Evolutionary conservation across 2,797 vertebrate genomes (phyloP), one percentile per base, ranked within the genome.

Genomic region (Cirrhinus molitorella): DNA sequence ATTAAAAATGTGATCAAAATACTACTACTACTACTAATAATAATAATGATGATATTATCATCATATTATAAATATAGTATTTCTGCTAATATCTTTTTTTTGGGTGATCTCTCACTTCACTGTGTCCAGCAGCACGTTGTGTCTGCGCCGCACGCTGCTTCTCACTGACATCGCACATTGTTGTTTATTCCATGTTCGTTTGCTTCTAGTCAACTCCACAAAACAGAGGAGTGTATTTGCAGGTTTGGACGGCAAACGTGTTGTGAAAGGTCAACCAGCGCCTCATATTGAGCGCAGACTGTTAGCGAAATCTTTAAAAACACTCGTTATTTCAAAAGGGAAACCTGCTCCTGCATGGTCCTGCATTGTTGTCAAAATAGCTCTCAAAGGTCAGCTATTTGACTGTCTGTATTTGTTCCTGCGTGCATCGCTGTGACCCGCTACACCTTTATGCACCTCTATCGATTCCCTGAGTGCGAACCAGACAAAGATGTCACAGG

Each of bases 271-370:
- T 87, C 89, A 88, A 57, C 79, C 85, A 80, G 71, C 85, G 75
- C 85, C 85, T 85, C 66, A 70, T 88, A 88, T 88, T 86, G 89
- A 90, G 76, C 59, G 80, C 59, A 70, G 68, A 78, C 87, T 82
- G 84, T 87, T 84, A 71, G 84, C 31, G 81, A 88, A 88, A 89
- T 89, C 88, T 89, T 90, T 89, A 85, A 82, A 88, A 85, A 85
- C 81, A 49, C 68, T 76, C 70, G 80, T 73, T 83, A 87, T 86
- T 89, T 88, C 73, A 83, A 88, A 86, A 85, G 77, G 79, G 83
- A 83, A 66, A 79, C 82, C 85, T 70, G 76, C 80, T 83, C 80
- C 79, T 65, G 79, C 8, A 19, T 66, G 51, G 65, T 37, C 34
- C 45, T 11, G 28, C 28, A 61, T 57, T 80, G 73, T 85, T 88